These are phyloP conservation scores for Spicauda simplicius DNA, from an alignment of 2,888 invertebrate species.

Conservation along the genomic window DNA sequence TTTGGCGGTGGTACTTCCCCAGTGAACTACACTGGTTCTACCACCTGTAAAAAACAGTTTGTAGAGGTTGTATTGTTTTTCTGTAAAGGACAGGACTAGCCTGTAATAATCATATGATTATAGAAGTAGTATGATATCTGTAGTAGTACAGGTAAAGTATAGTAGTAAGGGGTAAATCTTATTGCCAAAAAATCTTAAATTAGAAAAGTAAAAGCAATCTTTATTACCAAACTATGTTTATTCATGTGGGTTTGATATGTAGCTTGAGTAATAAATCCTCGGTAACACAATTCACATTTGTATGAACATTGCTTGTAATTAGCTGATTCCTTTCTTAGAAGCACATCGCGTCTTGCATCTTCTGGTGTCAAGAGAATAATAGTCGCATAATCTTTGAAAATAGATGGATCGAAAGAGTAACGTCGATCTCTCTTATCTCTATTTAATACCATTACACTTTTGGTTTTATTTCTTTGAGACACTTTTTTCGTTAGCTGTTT, in stretches of 20 bases:
- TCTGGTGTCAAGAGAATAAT: constrained; percentile 51
- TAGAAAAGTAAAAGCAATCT: not conserved
- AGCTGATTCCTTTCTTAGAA: constrained; percentile 53
- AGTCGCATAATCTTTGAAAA: constrained; percentile 52
- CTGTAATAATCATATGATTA: too few species aligned
- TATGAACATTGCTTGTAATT: constrained; percentile 53
- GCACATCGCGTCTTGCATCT: constrained; percentile 53
- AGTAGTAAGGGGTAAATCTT: too few species aligned
- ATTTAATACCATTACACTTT: not conserved
- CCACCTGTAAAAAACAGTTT: too few species aligned
- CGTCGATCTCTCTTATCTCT: not conserved
- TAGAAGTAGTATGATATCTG: too few species aligned
- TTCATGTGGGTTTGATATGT: constrained; percentile 57
- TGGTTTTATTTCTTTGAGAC: not conserved
- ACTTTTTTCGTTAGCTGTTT: not conserved
- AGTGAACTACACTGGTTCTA: too few species aligned
- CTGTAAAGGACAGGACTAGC: too few species aligned
- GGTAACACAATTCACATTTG: constrained; percentile 56
- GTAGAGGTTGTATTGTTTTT: too few species aligned
- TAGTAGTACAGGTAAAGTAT: too few species aligned
- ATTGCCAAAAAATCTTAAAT: too few species aligned
- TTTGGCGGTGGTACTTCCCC: too few species aligned
- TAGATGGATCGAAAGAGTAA: constrained; percentile 26
- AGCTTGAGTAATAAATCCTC: constrained; percentile 51
- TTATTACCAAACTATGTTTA: constrained; percentile 53